A percentile compares a stretch with the other conserved stretches of the same genome.
These are phyloP conservation scores for Araneus ventricosus DNA, from an alignment of 1,140 invertebrate genomes.

Conservation along the genomic window DNA sequence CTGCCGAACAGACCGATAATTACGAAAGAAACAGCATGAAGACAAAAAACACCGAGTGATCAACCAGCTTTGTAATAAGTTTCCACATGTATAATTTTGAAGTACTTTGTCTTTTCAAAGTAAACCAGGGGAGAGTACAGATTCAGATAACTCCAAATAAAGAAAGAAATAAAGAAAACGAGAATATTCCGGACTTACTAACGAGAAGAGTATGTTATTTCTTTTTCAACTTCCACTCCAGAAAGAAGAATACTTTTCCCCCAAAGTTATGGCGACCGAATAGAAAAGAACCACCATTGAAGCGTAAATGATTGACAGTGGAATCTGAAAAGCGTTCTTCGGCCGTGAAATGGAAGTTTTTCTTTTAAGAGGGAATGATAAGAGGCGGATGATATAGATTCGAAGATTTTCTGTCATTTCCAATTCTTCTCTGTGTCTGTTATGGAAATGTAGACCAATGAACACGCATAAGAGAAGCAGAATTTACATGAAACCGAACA, in stretches of 20 bases:
- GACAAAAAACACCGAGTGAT: no score
- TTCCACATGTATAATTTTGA: no score
- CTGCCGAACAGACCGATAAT: no score
- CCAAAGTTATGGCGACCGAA: not conserved
- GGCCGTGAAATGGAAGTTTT: slow-evolving; percentile 49
- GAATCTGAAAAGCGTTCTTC: slow-evolving; percentile 32
- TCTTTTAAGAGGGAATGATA: slow-evolving; percentile 2
- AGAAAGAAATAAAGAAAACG: not conserved
- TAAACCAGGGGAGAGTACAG: no score
- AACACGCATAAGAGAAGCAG: not conserved
- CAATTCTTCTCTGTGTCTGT: not conserved
- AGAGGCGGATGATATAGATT: slow-evolving; percentile 5
- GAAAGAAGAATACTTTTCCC: not conserved
- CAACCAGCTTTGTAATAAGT: no score
- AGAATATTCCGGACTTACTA: not conserved
- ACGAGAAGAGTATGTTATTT: not conserved
- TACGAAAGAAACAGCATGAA: no score
- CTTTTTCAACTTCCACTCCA: not conserved
- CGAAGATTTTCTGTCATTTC: not conserved
- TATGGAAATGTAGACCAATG: not conserved
- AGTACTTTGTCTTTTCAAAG: no score
- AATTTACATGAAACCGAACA: not conserved
- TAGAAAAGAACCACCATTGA: not conserved
- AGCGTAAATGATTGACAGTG: slow-evolving; percentile 50
- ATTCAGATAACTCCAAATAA: no score